Evolutionary conservation across 2,888 invertebrate genomes (phyloP).

Genomic region (Pseudococcus jackbeardsleyi): DNA sequence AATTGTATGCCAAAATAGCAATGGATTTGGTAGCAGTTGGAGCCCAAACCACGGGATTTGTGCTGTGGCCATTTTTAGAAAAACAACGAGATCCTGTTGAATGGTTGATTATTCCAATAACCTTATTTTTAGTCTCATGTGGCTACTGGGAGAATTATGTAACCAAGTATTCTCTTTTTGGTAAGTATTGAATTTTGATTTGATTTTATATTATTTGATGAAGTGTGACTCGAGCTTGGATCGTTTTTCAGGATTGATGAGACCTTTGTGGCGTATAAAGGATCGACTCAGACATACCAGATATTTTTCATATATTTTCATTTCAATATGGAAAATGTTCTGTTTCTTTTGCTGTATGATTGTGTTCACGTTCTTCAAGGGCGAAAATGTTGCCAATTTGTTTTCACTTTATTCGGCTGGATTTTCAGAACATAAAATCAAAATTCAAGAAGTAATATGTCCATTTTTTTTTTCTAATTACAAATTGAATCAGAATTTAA

Average conservation of each 20-base stretch:
- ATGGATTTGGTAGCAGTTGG: conserved; percentile 88
- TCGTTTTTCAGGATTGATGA: conserved; percentile 75
- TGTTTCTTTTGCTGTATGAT: conserved; percentile 83
- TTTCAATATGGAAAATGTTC: conserved; percentile 92
- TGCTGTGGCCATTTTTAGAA: conserved; percentile 91
- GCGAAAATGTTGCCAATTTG: conserved; percentile 82
- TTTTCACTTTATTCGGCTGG: conserved; percentile 82
- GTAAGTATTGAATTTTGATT: conserved; percentile 70
- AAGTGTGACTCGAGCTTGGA: not conserved
- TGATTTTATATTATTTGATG: not conserved
- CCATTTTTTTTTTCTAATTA: not conserved
- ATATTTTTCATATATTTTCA: conserved; percentile 90
- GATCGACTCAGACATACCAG: conserved; percentile 84
- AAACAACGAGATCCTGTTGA: conserved; percentile 77
- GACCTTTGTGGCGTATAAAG: conserved; percentile 82
- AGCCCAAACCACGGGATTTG: conserved; percentile 90
- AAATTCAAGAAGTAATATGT: conserved; percentile 78
- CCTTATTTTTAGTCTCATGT: conserved; percentile 87
- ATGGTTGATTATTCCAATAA: conserved; percentile 85
- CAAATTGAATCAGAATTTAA: not conserved
- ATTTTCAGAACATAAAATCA: conserved; percentile 84
- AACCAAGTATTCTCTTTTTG: conserved; percentile 85
- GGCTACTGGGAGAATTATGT: conserved; percentile 99
- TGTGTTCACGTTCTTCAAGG: conserved; percentile 80
- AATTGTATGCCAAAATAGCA: conserved; percentile 75